Conservation (phyloP, 1,140 invertebrate species). For the Ceratosolen solmsi region DNA sequence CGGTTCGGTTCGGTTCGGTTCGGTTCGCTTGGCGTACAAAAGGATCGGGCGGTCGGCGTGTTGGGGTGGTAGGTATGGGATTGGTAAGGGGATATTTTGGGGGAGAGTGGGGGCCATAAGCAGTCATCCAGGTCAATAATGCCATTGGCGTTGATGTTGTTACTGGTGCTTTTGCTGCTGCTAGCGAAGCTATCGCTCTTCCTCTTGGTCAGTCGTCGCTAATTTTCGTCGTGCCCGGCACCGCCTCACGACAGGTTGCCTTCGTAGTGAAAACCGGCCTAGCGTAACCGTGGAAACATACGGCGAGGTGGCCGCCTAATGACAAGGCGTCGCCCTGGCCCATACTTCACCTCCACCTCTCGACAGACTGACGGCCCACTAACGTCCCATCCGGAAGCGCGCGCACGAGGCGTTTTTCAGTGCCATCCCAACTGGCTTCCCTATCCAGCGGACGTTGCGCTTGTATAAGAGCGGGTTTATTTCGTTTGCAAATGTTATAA, state of each 20-base stretch:
- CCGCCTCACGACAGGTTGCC: conserved; percentile 43
- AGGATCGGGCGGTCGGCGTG: too few species aligned
- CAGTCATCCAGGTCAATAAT: too few species aligned
- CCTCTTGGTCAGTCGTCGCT: background rate
- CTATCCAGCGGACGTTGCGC: background rate
- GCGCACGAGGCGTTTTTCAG: background rate
- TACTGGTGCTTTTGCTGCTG: background rate
- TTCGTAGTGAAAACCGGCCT: conserved; percentile 34
- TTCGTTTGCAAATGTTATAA: conserved; percentile 9
- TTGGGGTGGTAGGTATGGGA: too few species aligned
- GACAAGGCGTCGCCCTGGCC: conserved; percentile 22
- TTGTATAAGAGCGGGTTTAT: background rate
- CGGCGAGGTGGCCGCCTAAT: conserved; percentile 48
- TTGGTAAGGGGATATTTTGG: too few species aligned
- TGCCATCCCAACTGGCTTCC: background rate
- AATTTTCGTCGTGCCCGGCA: conserved; percentile 29
- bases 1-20: too few species aligned
- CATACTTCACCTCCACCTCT: background rate
- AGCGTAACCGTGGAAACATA: conserved; percentile 64
- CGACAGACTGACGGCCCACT: conserved; percentile 29
- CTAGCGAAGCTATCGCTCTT: background rate
- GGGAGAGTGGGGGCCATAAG: too few species aligned
- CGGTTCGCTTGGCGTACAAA: too few species aligned
- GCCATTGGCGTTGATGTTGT: too few species aligned
- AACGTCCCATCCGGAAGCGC: conserved; percentile 37